These are phyloP conservation scores for Psammodynastes pulverulentus DNA, from an alignment of 2,113 vertebrate species.

Conservation along the genomic window DNA sequence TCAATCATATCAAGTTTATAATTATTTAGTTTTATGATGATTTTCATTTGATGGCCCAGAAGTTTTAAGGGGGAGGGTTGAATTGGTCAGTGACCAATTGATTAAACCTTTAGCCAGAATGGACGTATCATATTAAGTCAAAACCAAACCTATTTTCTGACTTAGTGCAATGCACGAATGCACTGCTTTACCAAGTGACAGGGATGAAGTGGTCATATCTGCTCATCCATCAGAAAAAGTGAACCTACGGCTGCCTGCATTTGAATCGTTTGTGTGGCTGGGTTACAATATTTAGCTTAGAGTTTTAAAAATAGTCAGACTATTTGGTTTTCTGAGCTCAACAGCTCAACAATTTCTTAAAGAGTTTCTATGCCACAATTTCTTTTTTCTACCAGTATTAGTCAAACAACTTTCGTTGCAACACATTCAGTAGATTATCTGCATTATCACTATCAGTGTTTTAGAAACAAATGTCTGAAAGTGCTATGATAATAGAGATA, in stretches of 20 bases:
- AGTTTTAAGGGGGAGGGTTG: too few relatives aligned
- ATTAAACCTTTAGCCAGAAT: not conserved
- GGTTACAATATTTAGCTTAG: not conserved
- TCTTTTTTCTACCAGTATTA: not conserved
- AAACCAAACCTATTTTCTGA: not conserved
- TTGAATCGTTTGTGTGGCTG: not conserved
- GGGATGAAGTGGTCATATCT: not conserved
- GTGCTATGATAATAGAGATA: not conserved
- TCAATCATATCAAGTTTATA: not conserved
- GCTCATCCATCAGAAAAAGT: not conserved
- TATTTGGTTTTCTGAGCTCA: not conserved
- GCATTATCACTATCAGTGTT: rapidly evolving
- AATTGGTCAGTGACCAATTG: not conserved
- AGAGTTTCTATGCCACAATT: not conserved
- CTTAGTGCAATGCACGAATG: not conserved
- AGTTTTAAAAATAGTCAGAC: not conserved
- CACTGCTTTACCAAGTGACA: not conserved
- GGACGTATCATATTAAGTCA: not conserved
- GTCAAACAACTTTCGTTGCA: not conserved
- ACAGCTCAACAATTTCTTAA: not conserved
- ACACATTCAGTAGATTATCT: not conserved
- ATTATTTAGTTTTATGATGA: not conserved
- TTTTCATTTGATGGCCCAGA: not conserved
- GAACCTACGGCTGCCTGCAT: not conserved
- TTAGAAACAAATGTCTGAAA: not conserved